Conservation (phyloP, 2,113 vertebrate genomes). For the Gopherus flavomarginatus region DNA sequence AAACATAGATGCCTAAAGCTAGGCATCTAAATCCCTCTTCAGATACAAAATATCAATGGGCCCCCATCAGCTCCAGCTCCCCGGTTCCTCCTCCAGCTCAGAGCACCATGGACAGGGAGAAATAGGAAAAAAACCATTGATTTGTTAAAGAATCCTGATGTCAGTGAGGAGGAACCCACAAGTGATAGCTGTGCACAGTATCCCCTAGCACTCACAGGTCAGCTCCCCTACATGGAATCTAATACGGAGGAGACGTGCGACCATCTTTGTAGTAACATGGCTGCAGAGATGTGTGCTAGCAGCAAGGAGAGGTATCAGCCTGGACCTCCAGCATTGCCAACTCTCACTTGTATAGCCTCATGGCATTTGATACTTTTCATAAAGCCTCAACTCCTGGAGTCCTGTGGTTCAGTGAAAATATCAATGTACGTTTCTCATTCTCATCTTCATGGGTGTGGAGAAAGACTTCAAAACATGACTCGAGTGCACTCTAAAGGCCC, state of each 20-base stretch:
- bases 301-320: background rate
- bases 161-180: background rate
- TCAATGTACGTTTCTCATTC: conserved; percentile 40
- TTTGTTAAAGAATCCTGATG: background rate
- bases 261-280: background rate
- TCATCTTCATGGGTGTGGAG: background rate
- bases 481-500: background rate
- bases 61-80: background rate
- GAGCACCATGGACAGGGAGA: fast-evolving
- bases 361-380: background rate
- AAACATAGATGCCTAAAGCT: background rate
- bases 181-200: background rate
- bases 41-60: background rate
- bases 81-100: background rate
- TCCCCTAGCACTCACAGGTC: background rate
- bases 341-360: background rate
- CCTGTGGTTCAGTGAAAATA: background rate
- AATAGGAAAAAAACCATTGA: background rate
- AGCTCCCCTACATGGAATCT: background rate
- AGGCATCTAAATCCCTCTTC: background rate
- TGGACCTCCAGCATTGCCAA: background rate
- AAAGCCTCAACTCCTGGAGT: conserved; percentile 25
- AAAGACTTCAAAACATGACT: conserved; percentile 38
- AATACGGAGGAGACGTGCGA: background rate
- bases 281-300: background rate